Base-by-base conservation (phyloP, 1,140 invertebrate genomes). In the Eurosta solidaginis region DNA sequence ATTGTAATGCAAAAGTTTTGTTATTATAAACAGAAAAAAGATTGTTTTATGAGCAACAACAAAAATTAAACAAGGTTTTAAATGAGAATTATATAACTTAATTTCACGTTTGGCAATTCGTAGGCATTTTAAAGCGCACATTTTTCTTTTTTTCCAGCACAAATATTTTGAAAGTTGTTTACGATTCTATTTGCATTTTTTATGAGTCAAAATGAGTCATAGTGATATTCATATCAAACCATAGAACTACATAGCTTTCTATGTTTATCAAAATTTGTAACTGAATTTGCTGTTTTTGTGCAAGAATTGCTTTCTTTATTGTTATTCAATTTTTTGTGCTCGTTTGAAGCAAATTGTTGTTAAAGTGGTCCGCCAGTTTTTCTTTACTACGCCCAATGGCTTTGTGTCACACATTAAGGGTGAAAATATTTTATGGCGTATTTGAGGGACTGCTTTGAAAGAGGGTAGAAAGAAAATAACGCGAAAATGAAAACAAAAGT, bases 31-130 rank as follows among this genome's bases (percentile, higher is more conserved):
- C 3, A 9, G 27, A 20, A 54, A 68, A 36, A 40, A 42, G 3
- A 68, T 29, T 20, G 2, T 33, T 68, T 68, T 25, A 40, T 20
- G 3, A 40, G 20, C n/a, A 42, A 40, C 59, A 68, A 6, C 49
- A 22, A 40, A 12, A 68, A n/a, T n/a, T n/a, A n/a, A n/a, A n/a
- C n/a, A n/a, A 68, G 40, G 59, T 68, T 68, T 6, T 17, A 42
- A 68, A 68, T 20, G 40, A 36, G 59, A 68, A 68, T 68, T 42
- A n/a, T 40, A 40, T 20, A 68, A 68, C 59, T 68, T 68, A 40
- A 68, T 68, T 68, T 68, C n/a, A 68, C 33, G 36, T 68, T 68
- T 9, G 59, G 29, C 59, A 42, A 40, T 36, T 68, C 40, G 20
- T 40, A 33, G 29, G 3, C 33, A 17, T 17, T 33, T 59, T 29